Evolutionary conservation across 2,888 invertebrate genomes (phyloP), one percentile per base, ranked within the genome.

Genomic region (Luperina nickerlii): DNA sequence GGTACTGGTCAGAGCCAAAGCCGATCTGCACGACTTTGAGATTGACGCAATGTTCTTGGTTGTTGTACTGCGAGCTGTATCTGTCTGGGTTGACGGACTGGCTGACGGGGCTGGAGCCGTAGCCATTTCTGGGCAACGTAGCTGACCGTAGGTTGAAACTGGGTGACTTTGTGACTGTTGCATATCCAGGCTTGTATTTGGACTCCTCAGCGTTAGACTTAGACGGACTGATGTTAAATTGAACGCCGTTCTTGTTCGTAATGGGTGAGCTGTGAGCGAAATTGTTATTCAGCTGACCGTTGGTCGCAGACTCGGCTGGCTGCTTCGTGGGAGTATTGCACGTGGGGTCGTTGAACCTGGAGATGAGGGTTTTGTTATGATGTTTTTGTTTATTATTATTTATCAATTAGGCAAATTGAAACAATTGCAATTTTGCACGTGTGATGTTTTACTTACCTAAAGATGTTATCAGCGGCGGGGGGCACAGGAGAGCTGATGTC

Each of bases 91-190:
- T 97, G 2, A 96, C 96, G 78, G 95, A 96, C 82, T 94, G 96
- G 83, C 92, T 95, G 82, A 93, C 94, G 18, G 94, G 94, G 82
- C 92, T 95, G 11, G 96, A 94, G 0, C 94, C 95, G 87, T 97
- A 98, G 54, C 97, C 97, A 89, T 98, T 98, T 81, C 98, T 97
- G 0, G 98, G 98, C 73, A 98, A 93, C 2, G 98, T 98, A 42
- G 98, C 98, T 1, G 98, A 98, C 65, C 98, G 94, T 63, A 96
- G 90, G 78, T 96, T 96, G 89, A 97, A 96, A 87, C 95, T 97
- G 70, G 97, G 97, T 8, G 97, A 97, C 89, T 97, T 97, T 5
- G 96, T 92, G 45, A 96, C 95, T 20, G 93, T 92, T 11, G 94
- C 94, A 77, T 95, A 97, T 0, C 94, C 91, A 60, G 93, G 94